These are phyloP conservation scores for Trachelus iudaicus DNA, from an alignment of 2,888 invertebrate species.

Conservation along the genomic window DNA sequence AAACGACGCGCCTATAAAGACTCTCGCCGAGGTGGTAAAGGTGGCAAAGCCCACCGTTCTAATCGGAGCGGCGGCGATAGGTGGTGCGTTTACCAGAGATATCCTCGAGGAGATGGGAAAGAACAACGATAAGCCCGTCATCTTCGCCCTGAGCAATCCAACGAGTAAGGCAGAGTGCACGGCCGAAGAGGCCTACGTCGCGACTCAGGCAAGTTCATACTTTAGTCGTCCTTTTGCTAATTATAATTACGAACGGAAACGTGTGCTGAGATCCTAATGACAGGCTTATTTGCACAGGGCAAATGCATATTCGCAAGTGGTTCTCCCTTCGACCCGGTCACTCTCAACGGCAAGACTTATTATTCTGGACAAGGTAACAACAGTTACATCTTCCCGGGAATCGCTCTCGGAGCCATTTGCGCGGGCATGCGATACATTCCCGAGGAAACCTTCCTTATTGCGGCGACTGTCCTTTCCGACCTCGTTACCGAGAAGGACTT, in stretches of 20 bases:
- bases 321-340: constrained; percentile 92
- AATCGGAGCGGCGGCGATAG: constrained; percentile 94
- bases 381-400: constrained; percentile 97
- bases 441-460: constrained; percentile 91
- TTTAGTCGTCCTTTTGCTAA: constrained; percentile 7
- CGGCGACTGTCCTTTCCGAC: constrained; percentile 87
- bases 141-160: constrained; percentile 98
- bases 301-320: constrained; percentile 95
- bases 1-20: constrained; percentile 78
- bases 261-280: neutral
- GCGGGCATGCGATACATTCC: constrained; percentile 90
- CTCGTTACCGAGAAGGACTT: constrained; percentile 86
- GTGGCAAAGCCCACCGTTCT: constrained; percentile 87
- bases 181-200: constrained; percentile 94
- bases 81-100: constrained; percentile 91
- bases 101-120: constrained; percentile 89
- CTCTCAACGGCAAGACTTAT: constrained; percentile 81
- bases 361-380: constrained; percentile 98
- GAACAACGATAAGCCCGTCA: constrained; percentile 87
- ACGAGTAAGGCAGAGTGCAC: constrained; percentile 99
- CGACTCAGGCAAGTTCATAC: constrained; percentile 77
- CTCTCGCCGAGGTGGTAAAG: constrained; percentile 84
- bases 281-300: constrained; percentile 71
- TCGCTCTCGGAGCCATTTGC: constrained; percentile 90
- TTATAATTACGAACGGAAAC: constrained; percentile 5